These are phyloP conservation scores for Poeciliopsis presidionis DNA, from an alignment of 2,797 vertebrate species.

Conservation along the genomic window DNA sequence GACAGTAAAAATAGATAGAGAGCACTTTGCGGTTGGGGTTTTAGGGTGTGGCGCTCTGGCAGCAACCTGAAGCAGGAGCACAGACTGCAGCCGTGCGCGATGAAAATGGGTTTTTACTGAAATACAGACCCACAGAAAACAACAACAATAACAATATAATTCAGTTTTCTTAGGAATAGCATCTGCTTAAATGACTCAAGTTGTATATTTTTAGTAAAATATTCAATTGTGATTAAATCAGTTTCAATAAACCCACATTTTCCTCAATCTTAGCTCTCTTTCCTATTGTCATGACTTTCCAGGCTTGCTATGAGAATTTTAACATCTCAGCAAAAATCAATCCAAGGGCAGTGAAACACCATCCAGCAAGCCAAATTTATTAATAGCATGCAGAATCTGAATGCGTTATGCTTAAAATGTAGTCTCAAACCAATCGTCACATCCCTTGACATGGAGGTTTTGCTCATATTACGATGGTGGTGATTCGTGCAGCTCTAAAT, in stretches of 20 bases:
- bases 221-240: neutral
- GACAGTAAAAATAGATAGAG: neutral
- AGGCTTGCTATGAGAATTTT: neutral
- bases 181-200: constrained; percentile 4
- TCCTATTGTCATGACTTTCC: neutral
- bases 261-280: neutral
- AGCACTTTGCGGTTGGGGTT: constrained; percentile 9
- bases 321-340: neutral
- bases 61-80: constrained; percentile 16
- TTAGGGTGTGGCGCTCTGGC: constrained; percentile 73
- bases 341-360: neutral
- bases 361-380: neutral
- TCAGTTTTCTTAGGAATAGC: neutral
- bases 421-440: neutral
- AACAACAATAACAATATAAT: neutral
- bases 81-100: constrained; percentile 2
- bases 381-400: neutral
- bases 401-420: neutral
- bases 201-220: neutral
- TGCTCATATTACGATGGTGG: neutral
- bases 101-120: neutral
- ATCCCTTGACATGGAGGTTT: neutral
- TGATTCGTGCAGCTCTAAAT: neutral
- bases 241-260: neutral
- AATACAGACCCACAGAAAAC: neutral